Conservation (phyloP, 2,113 vertebrate species). For the human (Homo sapiens) region GRCh38 chr5:106016001-106016500, state of each 20-base stretch:
- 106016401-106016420: not conserved
- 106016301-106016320: slow-evolving; percentile 49
- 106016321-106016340: not conserved
- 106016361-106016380: not conserved
- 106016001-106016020: not conserved
- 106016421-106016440: not conserved
- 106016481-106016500: rapidly evolving
- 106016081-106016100: slow-evolving; percentile 5
- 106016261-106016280: slow-evolving; percentile 30
- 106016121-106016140: slow-evolving; percentile 49
- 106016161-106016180: slow-evolving; percentile 56
- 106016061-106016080: slow-evolving; percentile 3
- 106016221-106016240: slow-evolving; percentile 45
- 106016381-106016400: not conserved
- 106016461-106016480: not conserved
- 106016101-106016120: slow-evolving; percentile 42
- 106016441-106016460: not conserved
- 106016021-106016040: not conserved
- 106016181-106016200: slow-evolving; percentile 72
- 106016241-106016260: slow-evolving; percentile 31
- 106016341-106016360: not conserved
- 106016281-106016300: slow-evolving; percentile 40
- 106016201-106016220: slow-evolving; percentile 50
- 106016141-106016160: slow-evolving; percentile 44
- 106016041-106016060: slow-evolving; percentile 5